These are phyloP conservation scores for Poeciliopsis retropinna DNA, from an alignment of 2,113 vertebrate species.

Conservation along the genomic window DNA sequence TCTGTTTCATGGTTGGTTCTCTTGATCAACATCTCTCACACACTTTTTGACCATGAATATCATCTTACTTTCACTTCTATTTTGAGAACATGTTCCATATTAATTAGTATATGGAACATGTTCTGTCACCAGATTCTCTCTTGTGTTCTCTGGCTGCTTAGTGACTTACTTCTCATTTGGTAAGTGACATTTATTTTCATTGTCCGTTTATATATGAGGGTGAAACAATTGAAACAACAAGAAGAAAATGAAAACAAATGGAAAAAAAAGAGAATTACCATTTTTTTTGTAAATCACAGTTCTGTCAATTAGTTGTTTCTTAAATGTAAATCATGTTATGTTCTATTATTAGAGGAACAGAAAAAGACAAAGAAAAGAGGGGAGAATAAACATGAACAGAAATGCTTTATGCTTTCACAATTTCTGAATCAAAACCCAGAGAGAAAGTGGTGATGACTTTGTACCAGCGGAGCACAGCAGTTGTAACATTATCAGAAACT, in stretches of 20 bases:
- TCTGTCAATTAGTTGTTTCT: not conserved
- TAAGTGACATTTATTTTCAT: too few species aligned
- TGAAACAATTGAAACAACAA: too few species aligned
- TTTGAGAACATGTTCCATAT: not conserved
- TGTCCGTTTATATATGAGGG: too few species aligned
- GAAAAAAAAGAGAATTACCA: too few species aligned
- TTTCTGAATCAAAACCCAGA: slow-evolving; percentile 4
- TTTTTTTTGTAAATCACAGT: not conserved
- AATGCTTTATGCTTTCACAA: not conserved
- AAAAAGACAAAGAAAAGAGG: not conserved
- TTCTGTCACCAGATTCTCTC: too few species aligned
- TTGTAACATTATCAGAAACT: slow-evolving; percentile 64
- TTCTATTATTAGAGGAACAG: slow-evolving; percentile 7
- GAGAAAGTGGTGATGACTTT: slow-evolving; percentile 26
- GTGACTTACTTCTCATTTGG: too few species aligned
- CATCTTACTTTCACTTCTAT: not conserved
- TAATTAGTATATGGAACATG: too few species aligned
- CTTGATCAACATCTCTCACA: not conserved
- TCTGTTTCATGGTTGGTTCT: not conserved
- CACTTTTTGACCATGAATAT: not conserved
- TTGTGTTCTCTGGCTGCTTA: too few species aligned
- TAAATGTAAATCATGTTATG: not conserved
- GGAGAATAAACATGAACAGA: not conserved
- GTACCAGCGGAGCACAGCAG: slow-evolving; percentile 36
- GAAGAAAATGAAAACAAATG: too few species aligned